phyloP scores from a whole-genome alignment of 2,888 invertebrate species.

The Ochropleura plecta region DNA sequence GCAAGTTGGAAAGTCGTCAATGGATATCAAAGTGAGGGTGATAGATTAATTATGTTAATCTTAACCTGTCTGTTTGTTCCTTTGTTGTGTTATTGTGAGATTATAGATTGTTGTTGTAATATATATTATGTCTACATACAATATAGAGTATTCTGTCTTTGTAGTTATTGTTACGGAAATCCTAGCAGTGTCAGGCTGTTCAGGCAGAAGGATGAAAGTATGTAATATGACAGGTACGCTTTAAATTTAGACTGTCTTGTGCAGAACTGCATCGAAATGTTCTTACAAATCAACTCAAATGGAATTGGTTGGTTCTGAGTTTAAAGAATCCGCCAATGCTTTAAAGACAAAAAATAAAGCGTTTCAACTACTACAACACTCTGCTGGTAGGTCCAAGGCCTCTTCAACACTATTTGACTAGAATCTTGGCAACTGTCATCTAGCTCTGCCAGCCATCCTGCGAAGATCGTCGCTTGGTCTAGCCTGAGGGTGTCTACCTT shows the following conservation, averaged over 20 bases:
- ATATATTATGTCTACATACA: background rate
- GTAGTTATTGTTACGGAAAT: background rate
- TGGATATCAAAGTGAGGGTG: constrained; percentile 16
- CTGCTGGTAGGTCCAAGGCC: too few species aligned
- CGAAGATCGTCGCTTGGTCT: background rate
- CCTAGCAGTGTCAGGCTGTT: background rate
- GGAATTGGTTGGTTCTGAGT: background rate
- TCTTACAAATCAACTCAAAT: background rate
- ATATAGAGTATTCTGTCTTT: background rate
- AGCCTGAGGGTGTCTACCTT: background rate
- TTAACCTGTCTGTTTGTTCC: constrained; percentile 37
- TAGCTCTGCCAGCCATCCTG: background rate
- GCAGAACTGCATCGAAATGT: background rate
- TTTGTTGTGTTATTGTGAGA: constrained; percentile 35
- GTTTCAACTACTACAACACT: too few species aligned
- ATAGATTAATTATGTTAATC: constrained; percentile 43
- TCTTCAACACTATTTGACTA: background rate
- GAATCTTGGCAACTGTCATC: background rate
- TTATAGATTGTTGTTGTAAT: constrained; percentile 27
- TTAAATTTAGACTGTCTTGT: background rate
- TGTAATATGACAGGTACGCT: background rate
- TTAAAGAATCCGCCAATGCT: background rate
- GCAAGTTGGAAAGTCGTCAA: background rate
- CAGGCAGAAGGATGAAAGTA: background rate
- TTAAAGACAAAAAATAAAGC: background rate